These are phyloP conservation scores for Prionchulus punctatus DNA, from an alignment of 2,888 invertebrate genomes.

Conservation along the genomic window DNA sequence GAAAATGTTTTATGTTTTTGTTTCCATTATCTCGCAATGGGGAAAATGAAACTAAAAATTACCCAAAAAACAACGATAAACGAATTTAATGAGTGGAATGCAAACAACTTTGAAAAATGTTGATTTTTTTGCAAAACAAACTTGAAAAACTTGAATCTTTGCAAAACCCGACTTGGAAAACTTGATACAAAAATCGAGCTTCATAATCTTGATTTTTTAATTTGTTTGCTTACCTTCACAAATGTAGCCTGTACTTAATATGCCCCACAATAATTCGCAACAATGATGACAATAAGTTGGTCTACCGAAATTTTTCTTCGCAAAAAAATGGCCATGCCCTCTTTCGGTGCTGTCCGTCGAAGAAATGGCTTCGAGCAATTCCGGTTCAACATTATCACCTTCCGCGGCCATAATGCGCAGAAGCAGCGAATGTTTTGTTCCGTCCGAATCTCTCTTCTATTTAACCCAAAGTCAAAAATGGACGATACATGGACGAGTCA, in stretches of 20 bases:
- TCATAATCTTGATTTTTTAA: not conserved
- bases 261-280: constrained; percentile 98
- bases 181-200: not conserved
- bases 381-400: constrained; percentile 29
- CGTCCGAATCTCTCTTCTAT: no score
- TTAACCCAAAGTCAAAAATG: no score
- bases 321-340: constrained; percentile 79
- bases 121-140: no score
- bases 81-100: no score
- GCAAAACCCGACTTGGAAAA: not conserved
- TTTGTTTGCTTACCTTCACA: constrained; percentile 68
- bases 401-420: constrained; percentile 31
- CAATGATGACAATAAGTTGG: constrained; percentile 99
- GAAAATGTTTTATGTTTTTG: no score
- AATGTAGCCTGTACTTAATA: constrained; percentile 97
- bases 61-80: no score
- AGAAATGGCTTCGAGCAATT: constrained; percentile 12
- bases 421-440: no score
- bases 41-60: no score
- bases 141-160: not conserved
- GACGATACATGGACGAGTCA: no score
- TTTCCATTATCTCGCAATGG: no score
- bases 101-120: no score
- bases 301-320: constrained; percentile 99
- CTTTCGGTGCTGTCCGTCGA: not conserved